A percentile compares a stretch with the other conserved stretches of the same genome.
These are phyloP conservation scores for Sitophilus oryzae DNA, from an alignment of 1,140 invertebrate genomes.

Conservation along the genomic window DNA sequence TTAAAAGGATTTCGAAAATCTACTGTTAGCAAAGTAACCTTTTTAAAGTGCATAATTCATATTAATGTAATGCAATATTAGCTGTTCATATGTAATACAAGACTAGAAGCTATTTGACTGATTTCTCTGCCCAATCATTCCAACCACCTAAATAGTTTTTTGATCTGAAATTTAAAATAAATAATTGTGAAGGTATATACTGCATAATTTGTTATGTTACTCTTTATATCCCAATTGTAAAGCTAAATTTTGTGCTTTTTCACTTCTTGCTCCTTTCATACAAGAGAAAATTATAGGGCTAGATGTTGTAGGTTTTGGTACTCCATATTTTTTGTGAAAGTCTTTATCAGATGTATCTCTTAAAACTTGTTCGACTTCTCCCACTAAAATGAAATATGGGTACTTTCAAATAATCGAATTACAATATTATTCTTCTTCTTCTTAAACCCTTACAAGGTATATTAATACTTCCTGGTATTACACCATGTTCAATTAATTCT, in stretches of 20 bases:
- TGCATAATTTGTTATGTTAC: too few species aligned
- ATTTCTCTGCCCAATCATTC: conserved; percentile 20
- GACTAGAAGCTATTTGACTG: too few species aligned
- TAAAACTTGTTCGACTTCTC: conserved; percentile 39
- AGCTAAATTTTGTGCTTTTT: conserved; percentile 39
- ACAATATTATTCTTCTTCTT: too few species aligned
- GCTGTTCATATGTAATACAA: too few species aligned
- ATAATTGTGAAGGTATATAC: too few species aligned
- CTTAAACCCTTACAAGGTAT: conserved; percentile 63
- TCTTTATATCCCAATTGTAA: conserved; percentile 45
- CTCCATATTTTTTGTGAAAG: conserved; percentile 42
- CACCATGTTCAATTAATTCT: conserved; percentile 58
- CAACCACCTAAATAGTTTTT: conserved; percentile 22
- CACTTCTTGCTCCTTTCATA: conserved; percentile 44
- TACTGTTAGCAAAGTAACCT: too few species aligned
- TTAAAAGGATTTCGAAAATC: too few species aligned
- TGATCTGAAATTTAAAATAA: conserved; percentile 7
- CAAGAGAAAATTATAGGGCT: conserved; percentile 47
- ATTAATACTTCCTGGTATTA: conserved; percentile 62
- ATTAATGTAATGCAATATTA: too few species aligned
- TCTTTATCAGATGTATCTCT: conserved; percentile 36
- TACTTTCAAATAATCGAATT: too few species aligned
- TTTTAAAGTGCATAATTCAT: too few species aligned
- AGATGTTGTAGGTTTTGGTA: conserved; percentile 41
- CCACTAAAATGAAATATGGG: conserved; percentile 27